Conservation (phyloP, 1,140 invertebrate genomes). For the Drosophila sp. region DNA sequence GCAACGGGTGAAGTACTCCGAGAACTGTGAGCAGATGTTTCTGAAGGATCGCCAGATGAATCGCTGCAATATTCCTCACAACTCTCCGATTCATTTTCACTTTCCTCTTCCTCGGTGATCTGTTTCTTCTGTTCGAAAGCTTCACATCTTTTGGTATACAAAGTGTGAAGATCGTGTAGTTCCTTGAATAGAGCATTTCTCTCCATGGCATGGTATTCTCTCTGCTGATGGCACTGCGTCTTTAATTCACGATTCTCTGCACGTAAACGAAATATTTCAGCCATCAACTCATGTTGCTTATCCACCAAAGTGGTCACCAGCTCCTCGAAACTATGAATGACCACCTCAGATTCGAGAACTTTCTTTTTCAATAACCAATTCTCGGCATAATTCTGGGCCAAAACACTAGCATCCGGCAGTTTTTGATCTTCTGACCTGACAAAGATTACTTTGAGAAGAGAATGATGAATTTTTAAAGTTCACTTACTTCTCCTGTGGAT, state of each 20-base stretch:
- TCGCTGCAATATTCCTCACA: neutral
- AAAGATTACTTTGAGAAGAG: neutral
- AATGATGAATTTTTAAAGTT: slow-evolving; percentile 3
- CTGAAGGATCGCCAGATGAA: neutral
- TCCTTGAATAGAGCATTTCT: slow-evolving; percentile 62
- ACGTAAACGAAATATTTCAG: slow-evolving; percentile 58
- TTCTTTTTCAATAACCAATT: slow-evolving; percentile 74
- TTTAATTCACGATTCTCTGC: slow-evolving; percentile 56
- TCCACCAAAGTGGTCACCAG: slow-evolving; percentile 60
- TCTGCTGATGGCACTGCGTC: slow-evolving; percentile 56
- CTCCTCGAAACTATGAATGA: slow-evolving; percentile 64
- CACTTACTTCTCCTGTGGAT: neutral
- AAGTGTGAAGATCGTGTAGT: slow-evolving; percentile 48
- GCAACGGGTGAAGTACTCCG: neutral
- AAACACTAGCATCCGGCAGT: slow-evolving; percentile 50
- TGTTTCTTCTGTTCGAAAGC: neutral
- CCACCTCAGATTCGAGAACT: slow-evolving; percentile 50
- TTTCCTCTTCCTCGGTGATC: neutral
- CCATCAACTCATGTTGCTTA: slow-evolving; percentile 63
- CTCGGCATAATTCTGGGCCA: slow-evolving; percentile 53
- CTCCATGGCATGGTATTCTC: slow-evolving; percentile 72
- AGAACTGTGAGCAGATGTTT: slow-evolving; percentile 18
- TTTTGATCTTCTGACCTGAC: slow-evolving; percentile 5
- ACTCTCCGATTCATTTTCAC: slow-evolving; percentile 10
- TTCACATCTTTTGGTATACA: slow-evolving; percentile 9